phyloP scores from a whole-genome alignment of 2,113 vertebrate species.

The Scomber japonicus region DNA sequence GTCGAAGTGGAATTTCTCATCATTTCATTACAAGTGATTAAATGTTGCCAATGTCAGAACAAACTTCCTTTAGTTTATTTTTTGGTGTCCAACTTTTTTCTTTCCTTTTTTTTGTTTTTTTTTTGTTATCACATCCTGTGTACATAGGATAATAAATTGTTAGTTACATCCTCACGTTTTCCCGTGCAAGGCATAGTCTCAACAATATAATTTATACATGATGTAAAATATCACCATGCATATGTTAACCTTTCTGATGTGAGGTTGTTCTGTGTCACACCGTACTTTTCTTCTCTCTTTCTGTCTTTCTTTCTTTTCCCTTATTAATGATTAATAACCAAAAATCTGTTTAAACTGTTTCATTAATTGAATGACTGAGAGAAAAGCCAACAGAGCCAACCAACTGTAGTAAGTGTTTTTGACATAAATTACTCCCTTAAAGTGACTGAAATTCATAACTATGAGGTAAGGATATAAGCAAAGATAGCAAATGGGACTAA shows the following conservation, averaged over 20 bases:
- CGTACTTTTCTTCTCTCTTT: neutral
- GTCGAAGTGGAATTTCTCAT: neutral
- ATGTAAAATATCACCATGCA: neutral
- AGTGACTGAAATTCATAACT: too few relatives aligned
- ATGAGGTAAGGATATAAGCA: too few relatives aligned
- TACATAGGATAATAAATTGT: neutral
- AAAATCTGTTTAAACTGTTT: too few relatives aligned
- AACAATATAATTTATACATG: neutral
- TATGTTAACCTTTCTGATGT: constrained; percentile 6
- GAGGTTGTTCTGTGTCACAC: neutral
- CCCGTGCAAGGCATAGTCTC: neutral
- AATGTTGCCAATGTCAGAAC: neutral
- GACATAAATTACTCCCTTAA: too few relatives aligned
- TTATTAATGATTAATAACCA: too few relatives aligned
- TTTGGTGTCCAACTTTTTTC: neutral
- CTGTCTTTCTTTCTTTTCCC: too few relatives aligned
- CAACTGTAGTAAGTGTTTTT: too few relatives aligned
- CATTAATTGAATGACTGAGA: too few relatives aligned
- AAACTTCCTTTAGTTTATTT: constrained; percentile 33
- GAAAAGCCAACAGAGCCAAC: too few relatives aligned
- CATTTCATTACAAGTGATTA: neutral
- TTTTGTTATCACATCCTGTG: neutral
- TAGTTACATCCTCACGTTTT: neutral
- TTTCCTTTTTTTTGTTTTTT: neutral
- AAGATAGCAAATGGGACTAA: too few relatives aligned